phyloP scores from a whole-genome alignment of 1,140 invertebrate genomes.

The Trachelipus rathkii region DNA sequence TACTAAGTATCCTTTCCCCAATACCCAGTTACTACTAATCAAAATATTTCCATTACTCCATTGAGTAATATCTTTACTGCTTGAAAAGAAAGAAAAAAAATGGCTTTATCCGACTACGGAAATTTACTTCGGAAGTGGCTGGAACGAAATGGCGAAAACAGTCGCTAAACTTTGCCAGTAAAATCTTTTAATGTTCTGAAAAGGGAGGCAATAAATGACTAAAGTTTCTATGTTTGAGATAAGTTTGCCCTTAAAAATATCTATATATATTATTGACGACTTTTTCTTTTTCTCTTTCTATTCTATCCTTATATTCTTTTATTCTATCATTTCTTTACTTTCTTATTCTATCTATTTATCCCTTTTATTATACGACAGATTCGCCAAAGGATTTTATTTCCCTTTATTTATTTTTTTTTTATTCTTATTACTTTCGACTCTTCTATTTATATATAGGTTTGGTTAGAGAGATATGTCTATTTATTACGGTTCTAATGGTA shows the following conservation, averaged over 20 bases:
- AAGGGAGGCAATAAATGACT: conserved; percentile 12
- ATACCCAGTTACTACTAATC: too few species aligned
- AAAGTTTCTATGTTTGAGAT: conserved; percentile 8
- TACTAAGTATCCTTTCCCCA: too few species aligned
- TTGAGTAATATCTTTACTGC: too few species aligned
- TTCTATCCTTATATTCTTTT: background rate
- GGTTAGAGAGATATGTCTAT: background rate
- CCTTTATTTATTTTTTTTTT: background rate
- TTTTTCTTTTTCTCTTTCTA: background rate
- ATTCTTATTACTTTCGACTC: background rate
- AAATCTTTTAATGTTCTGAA: conserved; percentile 9
- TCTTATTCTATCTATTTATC: background rate
- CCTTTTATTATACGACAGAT: background rate
- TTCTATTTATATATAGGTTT: background rate
- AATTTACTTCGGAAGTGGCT: conserved; percentile 3
- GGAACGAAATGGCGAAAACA: conserved; percentile 11
- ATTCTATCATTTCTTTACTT: background rate
- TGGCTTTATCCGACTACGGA: background rate
- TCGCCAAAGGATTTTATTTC: background rate
- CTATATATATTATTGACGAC: conserved; percentile 2
- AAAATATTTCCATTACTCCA: too few species aligned
- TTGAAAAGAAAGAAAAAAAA: background rate
- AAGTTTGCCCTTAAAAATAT: conserved; percentile 9
- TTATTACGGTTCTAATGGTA: background rate
- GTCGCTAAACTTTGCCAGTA: conserved; percentile 11